These are phyloP conservation scores for Blastobasis adustella DNA, from an alignment of 2,888 invertebrate genomes.

Conservation along the genomic window DNA sequence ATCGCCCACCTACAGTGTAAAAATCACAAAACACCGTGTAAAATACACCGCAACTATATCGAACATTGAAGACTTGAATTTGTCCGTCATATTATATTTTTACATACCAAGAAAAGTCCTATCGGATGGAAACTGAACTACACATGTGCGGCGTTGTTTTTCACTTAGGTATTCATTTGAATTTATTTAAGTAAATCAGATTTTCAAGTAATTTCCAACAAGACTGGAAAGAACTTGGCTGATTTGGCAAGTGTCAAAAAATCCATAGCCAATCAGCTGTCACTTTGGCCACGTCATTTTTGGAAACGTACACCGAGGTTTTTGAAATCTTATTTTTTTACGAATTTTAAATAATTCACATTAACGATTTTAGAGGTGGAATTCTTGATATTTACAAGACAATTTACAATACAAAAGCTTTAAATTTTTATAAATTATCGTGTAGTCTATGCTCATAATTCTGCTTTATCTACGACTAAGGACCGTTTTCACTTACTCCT, in stretches of 20 bases:
- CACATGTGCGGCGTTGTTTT: conserved; percentile 9
- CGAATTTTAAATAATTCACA: no score
- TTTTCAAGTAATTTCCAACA: conserved; percentile 29
- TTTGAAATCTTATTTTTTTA: neutral
- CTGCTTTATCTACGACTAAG: no score
- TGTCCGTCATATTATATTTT: no score
- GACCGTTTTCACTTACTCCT: no score
- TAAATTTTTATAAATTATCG: no score
- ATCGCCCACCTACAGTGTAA: conserved; percentile 43
- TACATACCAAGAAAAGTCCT: no score
- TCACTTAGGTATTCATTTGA: conserved; percentile 41
- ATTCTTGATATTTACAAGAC: no score
- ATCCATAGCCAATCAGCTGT: conserved; percentile 61
- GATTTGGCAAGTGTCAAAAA: conserved; percentile 69
- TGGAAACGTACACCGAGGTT: conserved; percentile 31
- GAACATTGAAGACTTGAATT: no score
- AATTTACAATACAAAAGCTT: no score
- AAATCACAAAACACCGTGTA: conserved; percentile 21
- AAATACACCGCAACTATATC: no score
- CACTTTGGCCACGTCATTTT: conserved; percentile 70
- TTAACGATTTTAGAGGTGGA: no score
- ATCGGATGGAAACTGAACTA: neutral
- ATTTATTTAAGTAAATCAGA: conserved; percentile 23
- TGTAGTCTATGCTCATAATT: no score
- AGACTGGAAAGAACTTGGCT: conserved; percentile 49